These are phyloP conservation scores for Megalonaias nervosa DNA, from an alignment of 1,140 invertebrate genomes.

Conservation along the genomic window DNA sequence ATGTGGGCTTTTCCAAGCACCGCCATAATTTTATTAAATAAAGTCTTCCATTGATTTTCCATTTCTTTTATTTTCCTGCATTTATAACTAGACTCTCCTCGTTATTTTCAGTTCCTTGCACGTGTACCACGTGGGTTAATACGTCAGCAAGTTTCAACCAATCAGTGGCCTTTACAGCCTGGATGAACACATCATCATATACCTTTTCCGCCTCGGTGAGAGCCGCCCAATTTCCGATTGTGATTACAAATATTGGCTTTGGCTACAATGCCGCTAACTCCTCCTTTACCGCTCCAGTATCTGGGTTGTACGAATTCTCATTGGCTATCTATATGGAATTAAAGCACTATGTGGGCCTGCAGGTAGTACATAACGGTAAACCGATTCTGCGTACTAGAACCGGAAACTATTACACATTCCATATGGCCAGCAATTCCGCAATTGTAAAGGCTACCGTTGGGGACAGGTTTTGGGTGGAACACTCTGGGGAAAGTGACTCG, in stretches of 20 bases:
- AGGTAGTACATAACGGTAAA: constrained; percentile 14
- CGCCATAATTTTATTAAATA: no score
- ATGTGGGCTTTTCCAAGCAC: no score
- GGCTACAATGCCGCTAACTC: constrained; percentile 9
- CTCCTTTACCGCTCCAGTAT: constrained; percentile 22
- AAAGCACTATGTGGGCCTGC: constrained; percentile 13
- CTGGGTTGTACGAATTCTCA: constrained; percentile 26
- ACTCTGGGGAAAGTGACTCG: not conserved
- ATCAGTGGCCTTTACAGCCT: constrained; percentile 1
- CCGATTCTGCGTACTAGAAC: constrained; percentile 19
- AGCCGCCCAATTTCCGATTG: constrained; percentile 18
- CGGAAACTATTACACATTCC: constrained; percentile 16
- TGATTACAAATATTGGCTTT: constrained; percentile 18
- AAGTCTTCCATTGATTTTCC: no score
- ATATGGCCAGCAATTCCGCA: constrained; percentile 28
- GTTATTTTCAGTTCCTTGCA: constrained; percentile 23
- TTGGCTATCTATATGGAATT: constrained; percentile 17
- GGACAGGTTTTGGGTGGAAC: constrained; percentile 18
- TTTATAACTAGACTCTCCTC: not conserved
- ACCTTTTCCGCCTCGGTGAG: constrained; percentile 1
- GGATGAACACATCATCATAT: constrained; percentile 13
- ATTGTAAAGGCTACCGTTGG: constrained; percentile 27
- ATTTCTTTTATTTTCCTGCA: no score
- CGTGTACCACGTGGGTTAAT: not conserved
- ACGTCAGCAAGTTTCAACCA: not conserved